Percentiles rank a stretch among this genome's conserved stretches.
Conservation (phyloP, 64 coral and sea anemone genomes). For the Platygyra sinensis region DNA sequence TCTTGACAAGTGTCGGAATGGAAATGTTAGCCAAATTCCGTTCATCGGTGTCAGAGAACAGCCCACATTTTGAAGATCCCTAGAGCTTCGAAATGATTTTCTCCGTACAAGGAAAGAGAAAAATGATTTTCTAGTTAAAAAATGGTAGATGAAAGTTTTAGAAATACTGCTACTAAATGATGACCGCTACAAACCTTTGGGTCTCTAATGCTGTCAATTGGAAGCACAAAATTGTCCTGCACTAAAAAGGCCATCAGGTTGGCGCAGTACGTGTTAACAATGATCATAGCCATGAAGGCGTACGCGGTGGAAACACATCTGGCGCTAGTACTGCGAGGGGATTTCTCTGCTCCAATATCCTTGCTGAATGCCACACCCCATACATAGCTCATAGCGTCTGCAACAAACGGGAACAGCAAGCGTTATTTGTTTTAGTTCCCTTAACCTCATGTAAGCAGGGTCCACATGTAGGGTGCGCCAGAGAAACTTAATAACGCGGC, state of each 20-base stretch:
- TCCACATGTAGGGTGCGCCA: too few relatives aligned
- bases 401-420: background rate
- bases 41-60: too few relatives aligned
- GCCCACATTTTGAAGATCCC: too few relatives aligned
- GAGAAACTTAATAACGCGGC: too few relatives aligned
- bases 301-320: conserved; percentile 49
- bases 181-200: conserved; percentile 20
- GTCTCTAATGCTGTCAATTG: conserved; percentile 58
- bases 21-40: too few relatives aligned
- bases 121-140: too few relatives aligned
- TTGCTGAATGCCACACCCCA: conserved; percentile 72
- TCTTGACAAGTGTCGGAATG: too few relatives aligned
- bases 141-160: too few relatives aligned
- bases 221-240: conserved; percentile 17
- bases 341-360: conserved; percentile 53
- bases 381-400: conserved; percentile 68
- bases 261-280: conserved; percentile 54
- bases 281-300: conserved; percentile 50
- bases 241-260: conserved; percentile 53
- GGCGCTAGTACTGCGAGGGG: conserved; percentile 48
- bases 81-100: too few relatives aligned
- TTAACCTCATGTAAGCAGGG: too few relatives aligned
- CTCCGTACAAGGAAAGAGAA: too few relatives aligned
- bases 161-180: background rate
- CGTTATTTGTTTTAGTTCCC: too few relatives aligned